Evolutionary conservation across 53 echinoderm and acorn worm species (phyloP), one percentile per base, ranked within the genome.

Genomic region (Arbacia lixula): DNA sequence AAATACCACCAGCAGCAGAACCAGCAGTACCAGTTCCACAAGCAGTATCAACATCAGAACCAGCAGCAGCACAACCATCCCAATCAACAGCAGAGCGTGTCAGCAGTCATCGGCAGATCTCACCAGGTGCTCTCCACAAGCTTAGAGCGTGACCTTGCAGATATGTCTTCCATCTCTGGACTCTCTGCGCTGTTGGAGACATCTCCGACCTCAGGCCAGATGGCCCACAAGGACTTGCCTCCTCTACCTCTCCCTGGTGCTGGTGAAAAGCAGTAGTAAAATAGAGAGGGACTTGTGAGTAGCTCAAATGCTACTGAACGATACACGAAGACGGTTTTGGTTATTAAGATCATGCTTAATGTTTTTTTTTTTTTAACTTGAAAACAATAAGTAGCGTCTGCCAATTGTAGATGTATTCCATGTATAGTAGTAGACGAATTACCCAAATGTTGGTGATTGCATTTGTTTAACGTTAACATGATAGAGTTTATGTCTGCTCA

Each of bases 81-180:
- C 32, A 27, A 73, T 26, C 12, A 72, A 41, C 71, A 71, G 40
- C 46, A 72, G 51, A 72, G 73, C 50, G 49, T 72, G 73, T 72
- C 73, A 42, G 17, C 35, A 17, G 17, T 22, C 36, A 66, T 36
- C 66, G 4, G 38, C 0, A 20, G 37, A 32, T 3, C 66, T 36
- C 66, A 36, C 66, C 66, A 66, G 19, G 66, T 66, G n/a, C n/a
- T n/a, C 36, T n/a, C 37, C 66, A 50, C 50, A 73, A 73, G 50
- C 73, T 73, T 25, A 12, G 73, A 73, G 30, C 52, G 73, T 46
- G 73, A 50, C 73, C 14, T 73, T 0, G 73, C 3, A 73, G 53
- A 73, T 73, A 73, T 73, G 42, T 26, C 73, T 25, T 12, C 41
- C 73, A 73, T 31, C 73, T 73, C 50, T 3, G 53, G 73, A 21